Base-by-base conservation (phyloP, 2,113 vertebrate species). In the Prochilodus magdalenae region DNA sequence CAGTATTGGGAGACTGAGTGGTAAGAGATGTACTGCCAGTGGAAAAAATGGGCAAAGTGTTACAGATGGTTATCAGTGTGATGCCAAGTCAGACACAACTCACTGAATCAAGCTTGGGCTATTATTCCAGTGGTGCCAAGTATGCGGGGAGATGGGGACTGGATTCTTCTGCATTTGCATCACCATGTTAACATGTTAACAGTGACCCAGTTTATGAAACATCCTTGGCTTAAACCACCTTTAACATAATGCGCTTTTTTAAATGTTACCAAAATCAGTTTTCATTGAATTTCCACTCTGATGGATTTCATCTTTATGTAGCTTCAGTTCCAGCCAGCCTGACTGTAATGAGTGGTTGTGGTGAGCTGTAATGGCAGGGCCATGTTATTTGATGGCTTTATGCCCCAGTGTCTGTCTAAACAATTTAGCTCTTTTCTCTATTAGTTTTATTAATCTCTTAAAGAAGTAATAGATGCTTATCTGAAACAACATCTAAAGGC, bases 21-120 rank as follows among this genome's bases (percentile, higher is more conserved):
- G 59, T 30, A 80, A 36, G 40, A 49, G 26, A 72, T 72, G 66
- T 60, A 49, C 77, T 79, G 65, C 66, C 65, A 79, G 77, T 16
- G 49, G 33, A 26, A 57, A 66, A 66, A 77, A 59, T 57, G 30
- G 65, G 51, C 66, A 71, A 13, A 30, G 53, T 27, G 44, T 26
- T 79, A 79, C 16, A 44, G 77, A 79, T 71, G 53, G 66, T 71
- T 67, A 36, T 71, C 33, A 1, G 26, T 44, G 53, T 16, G 66
- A 44, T 59, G 77, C 77, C 77, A 79, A 60, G 16, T 66, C 60
- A 49, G 51, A 29, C 51, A 70, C 51, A 70, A 57, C 67, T 24
- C 77, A 55, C 51, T 79, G 24, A 57, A 79, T 70, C 65, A 79
- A 27, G 47, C n/a, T 22, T 67, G 65, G 69, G 30, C 49, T 16